These are phyloP conservation scores for Melanotus villosus DNA, from an alignment of 2,888 invertebrate genomes.

Conservation along the genomic window DNA sequence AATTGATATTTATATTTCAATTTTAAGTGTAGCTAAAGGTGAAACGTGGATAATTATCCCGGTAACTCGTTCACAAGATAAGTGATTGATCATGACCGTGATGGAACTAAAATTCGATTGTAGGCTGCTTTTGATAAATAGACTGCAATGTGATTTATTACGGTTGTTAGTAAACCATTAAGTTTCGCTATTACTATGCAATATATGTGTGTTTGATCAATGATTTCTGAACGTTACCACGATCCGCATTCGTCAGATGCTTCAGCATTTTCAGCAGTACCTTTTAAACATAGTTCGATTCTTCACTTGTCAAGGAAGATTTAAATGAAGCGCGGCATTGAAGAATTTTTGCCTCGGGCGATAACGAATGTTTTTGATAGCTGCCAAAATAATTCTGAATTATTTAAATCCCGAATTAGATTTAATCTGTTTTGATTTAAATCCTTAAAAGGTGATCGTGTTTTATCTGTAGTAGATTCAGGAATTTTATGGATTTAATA, in stretches of 20 bases:
- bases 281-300: background rate
- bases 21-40: constrained; percentile 57
- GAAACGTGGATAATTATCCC: constrained; percentile 56
- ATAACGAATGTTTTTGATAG: background rate
- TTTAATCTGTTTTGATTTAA: constrained; percentile 8
- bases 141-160: constrained; percentile 50
- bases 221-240: constrained; percentile 8
- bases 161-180: constrained; percentile 51
- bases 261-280: constrained; percentile 2
- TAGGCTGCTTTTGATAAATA: constrained; percentile 53
- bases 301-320: too few relatives aligned
- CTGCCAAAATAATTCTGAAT: constrained; percentile 8
- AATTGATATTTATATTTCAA: constrained; percentile 61
- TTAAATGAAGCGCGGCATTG: background rate
- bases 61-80: constrained; percentile 47
- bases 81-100: constrained; percentile 50
- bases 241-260: constrained; percentile 24
- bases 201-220: constrained; percentile 41
- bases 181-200: constrained; percentile 41
- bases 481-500: background rate
- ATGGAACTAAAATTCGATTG: constrained; percentile 49
- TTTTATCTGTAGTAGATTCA: background rate
- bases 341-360: background rate
- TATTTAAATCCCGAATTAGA: constrained; percentile 7
- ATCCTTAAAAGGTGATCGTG: background rate